Base-by-base conservation (phyloP, 2,113 vertebrate species). In the Pseudorasbora parva region DNA sequence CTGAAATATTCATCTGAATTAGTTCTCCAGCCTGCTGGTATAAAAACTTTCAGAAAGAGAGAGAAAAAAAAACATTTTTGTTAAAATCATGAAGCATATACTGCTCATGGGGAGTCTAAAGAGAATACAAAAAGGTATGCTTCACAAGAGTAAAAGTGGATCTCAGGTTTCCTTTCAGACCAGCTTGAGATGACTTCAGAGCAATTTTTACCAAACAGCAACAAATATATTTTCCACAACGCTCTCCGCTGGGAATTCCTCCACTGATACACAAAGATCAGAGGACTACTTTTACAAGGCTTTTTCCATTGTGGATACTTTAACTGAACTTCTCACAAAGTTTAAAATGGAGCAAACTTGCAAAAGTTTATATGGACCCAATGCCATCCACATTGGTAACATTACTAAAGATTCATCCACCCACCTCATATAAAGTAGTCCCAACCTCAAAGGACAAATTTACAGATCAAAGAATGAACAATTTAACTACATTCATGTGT, bases 1-100 rank as follows among this genome's bases (percentile, higher is more conserved):
- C 68, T 82, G 43, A 75, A 60, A 68, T 81, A 59, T 43, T 60
- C 51, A 75, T 85, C 41, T 51, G 30, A 54, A 75, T 41, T n/a
- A 56, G 47, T 47, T 7, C 69, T 33, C 56, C 68, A 62, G 33
- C 10, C 37, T 14, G 45, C 51, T 74, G 23, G 14, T 43, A n/a
- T n/a, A n/a, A n/a, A 41, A 71, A 72, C 71, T 51, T 23, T 49
- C 23, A 51, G 25, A 74, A 19, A 49, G 7, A 27, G 25, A 49
- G 7, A 27, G 25, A 51, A 71, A 45, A 30, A 62, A 1, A 17
- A 1, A 8, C 0, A 2, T n/a, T 68, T 69, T 11, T 69, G 66
- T 41, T 37, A 41, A 21, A 2, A 23, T 6, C 21, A 8, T 2
- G 1, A 71, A 71, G 41, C 41, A 23, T 5, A 47, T 2, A 0